Conservation (phyloP, 2,797 vertebrate genomes). For the Gastrophryne carolinensis region DNA sequence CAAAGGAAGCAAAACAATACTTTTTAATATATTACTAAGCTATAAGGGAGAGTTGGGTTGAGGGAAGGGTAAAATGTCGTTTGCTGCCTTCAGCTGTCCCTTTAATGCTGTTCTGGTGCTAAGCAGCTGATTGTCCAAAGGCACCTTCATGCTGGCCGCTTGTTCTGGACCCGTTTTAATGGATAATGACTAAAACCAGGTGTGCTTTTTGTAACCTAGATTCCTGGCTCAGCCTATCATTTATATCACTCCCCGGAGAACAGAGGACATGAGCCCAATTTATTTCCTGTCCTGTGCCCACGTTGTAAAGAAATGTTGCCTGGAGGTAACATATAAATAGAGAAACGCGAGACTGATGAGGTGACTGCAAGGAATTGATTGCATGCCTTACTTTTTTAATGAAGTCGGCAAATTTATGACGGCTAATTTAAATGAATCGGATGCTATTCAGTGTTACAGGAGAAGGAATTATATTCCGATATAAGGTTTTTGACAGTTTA, state of each 20-base stretch:
- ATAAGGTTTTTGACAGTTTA: background rate
- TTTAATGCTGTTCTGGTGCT: conserved; percentile 32
- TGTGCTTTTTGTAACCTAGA: conserved; percentile 63
- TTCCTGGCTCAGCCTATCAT: conserved; percentile 59
- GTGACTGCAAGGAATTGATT: conserved; percentile 20
- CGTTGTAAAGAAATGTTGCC: conserved; percentile 54
- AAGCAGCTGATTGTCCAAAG: conserved; percentile 55
- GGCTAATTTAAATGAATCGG: background rate
- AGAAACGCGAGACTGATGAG: background rate
- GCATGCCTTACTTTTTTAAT: conserved; percentile 18
- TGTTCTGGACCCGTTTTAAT: conserved; percentile 38
- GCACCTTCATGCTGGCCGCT: conserved; percentile 11
- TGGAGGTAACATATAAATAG: conserved; percentile 50
- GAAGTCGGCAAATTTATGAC: conserved; percentile 23
- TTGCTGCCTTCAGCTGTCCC: too few relatives aligned
- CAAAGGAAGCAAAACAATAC: too few relatives aligned
- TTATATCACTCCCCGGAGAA: conserved; percentile 61
- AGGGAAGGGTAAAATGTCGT: too few relatives aligned
- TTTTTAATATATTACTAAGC: too few relatives aligned
- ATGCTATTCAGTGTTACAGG: background rate
- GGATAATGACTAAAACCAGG: conserved; percentile 61
- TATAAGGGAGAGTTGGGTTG: too few relatives aligned
- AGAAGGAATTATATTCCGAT: background rate
- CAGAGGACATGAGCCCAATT: conserved; percentile 61
- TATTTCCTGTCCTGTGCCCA: conserved; percentile 60